Base-by-base conservation (phyloP, 2,113 vertebrate species). In the Takifugu flavidus region DNA sequence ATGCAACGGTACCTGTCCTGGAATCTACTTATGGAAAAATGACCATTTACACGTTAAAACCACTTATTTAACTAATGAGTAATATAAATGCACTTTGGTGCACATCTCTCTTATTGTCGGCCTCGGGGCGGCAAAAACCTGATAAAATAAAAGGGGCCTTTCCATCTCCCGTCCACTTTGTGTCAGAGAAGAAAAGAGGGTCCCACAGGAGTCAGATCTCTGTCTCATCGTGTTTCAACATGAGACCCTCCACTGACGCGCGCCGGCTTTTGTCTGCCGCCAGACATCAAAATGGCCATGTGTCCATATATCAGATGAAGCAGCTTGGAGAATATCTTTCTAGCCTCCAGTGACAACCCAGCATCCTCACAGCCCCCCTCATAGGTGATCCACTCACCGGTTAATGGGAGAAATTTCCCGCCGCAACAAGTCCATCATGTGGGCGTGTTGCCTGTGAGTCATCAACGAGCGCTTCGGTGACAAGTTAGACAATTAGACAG, bases 401-500 rank as follows among this genome's bases (percentile, higher is more conserved):
- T 11, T 58, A 63, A 44, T 63, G 59, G 15, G 82, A 80, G 71
- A 87, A 80, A 70, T 82, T 84, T 87, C 82, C 79, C 77, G 56
- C 56, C 59, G 76, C 46, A 65, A 50, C n/a, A 46, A 73, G 74
- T 67, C 67, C 77, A 87, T 88, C 85, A 87, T 64, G 62, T 85
- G 78, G 83, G 88, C 71, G 74, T 83, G 82, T 58, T 67, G 70
- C 53, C 62, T 59, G 57, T 82, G 80, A 86, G 78, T 89, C 83
- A 86, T 84, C 70, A 81, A 70, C 45, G 68, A 62, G 80, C 63
- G 77, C 79, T 83, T 85, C 79, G 53, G 74, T 84, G 86, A 86
- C 82, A 83, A 84, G 79, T 86, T 50, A 77, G 70, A 86, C 82
- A 85, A 87, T 89, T 85, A 84, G 80, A 80, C 60, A 74, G 82